Evolutionary conservation across 2,888 invertebrate species (phyloP).

Genomic region (Furcula furcula): DNA sequence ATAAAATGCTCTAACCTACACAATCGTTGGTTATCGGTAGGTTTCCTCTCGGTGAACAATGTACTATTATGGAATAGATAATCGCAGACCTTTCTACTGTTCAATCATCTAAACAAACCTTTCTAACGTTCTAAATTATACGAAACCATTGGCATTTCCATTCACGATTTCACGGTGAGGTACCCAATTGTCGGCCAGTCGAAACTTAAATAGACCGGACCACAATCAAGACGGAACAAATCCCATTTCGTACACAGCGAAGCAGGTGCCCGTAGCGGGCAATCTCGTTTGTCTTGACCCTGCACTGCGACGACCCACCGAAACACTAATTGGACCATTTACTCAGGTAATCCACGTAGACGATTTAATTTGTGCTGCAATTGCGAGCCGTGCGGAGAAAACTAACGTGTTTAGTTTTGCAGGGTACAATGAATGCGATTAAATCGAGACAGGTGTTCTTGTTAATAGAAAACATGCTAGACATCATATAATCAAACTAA

Average conservation of each 20-base stretch:
- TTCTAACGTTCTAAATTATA: too few relatives aligned
- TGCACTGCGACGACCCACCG: conserved; percentile 49
- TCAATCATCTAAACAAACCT: too few relatives aligned
- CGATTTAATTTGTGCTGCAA: conserved; percentile 66
- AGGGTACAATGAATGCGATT: background rate
- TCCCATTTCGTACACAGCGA: conserved; percentile 54
- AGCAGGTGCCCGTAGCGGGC: conserved; percentile 62
- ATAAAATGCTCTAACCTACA: too few relatives aligned
- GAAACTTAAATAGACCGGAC: conserved; percentile 40
- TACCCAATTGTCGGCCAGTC: conserved; percentile 34
- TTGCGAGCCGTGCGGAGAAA: conserved; percentile 33
- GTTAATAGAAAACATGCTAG: too few relatives aligned
- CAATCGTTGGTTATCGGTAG: too few relatives aligned
- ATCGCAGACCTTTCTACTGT: too few relatives aligned
- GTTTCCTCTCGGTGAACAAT: too few relatives aligned
- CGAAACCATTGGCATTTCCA: conserved; percentile 7
- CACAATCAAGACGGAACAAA: conserved; percentile 51
- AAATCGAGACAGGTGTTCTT: too few relatives aligned
- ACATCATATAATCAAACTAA: too few relatives aligned
- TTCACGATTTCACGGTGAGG: conserved; percentile 27
- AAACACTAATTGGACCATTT: conserved; percentile 76
- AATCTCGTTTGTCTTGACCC: conserved; percentile 68
- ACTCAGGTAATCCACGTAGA: conserved; percentile 69
- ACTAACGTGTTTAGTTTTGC: conserved; percentile 9
- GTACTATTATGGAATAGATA: too few relatives aligned